Evolutionary conservation across 1,140 invertebrate genomes (phyloP).

Genomic region (Heliconius nattereri): DNA sequence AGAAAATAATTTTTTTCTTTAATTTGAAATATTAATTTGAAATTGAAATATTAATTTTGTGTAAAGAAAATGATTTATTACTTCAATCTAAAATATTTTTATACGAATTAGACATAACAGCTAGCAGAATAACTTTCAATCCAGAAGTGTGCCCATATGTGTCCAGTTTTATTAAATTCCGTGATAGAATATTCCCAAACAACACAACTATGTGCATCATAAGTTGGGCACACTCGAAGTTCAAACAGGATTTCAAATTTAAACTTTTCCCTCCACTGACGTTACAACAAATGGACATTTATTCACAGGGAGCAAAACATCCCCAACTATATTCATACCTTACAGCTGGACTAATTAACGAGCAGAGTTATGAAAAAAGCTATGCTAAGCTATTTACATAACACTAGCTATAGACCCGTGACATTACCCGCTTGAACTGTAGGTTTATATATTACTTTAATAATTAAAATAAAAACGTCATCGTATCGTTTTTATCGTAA

Average conservation of each 20-base stretch:
- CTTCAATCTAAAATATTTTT: neutral
- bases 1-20: too few species aligned
- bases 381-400: neutral
- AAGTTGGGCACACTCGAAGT: conserved; percentile 31
- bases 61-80: too few species aligned
- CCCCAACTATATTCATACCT: conserved; percentile 18
- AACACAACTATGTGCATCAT: conserved; percentile 32
- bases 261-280: conserved; percentile 40
- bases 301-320: conserved; percentile 28
- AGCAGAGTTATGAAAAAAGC: conserved; percentile 26
- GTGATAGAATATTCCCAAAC: conserved; percentile 30
- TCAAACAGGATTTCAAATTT: conserved; percentile 39
- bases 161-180: conserved; percentile 31
- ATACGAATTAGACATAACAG: neutral
- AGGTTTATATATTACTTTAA: neutral
- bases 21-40: too few species aligned
- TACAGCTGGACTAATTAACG: conserved; percentile 37
- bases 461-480: neutral
- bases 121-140: neutral
- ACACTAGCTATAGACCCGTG: too few species aligned
- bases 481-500: neutral
- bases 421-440: too few species aligned
- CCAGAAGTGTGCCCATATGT: conserved; percentile 22
- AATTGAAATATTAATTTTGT: too few species aligned
- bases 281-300: conserved; percentile 35